These are phyloP conservation scores for Tanytarsus gracilentus DNA, from an alignment of 2,888 invertebrate genomes.

Conservation along the genomic window DNA sequence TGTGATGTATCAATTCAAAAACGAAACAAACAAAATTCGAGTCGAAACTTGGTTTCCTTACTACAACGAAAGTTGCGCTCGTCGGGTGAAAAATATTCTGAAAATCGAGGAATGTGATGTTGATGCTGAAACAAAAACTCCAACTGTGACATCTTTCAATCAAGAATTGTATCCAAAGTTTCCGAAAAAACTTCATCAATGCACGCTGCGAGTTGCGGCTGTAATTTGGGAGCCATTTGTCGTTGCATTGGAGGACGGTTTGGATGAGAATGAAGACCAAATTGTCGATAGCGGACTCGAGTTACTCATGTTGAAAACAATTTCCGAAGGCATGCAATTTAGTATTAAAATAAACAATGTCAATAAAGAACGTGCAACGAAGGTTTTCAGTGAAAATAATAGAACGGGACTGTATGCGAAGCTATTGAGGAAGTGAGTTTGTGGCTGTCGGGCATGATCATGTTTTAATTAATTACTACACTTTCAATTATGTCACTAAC, in stretches of 20 bases:
- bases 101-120: constrained; percentile 37
- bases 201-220: constrained; percentile 37
- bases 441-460: neutral
- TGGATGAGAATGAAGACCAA: neutral
- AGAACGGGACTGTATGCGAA: constrained; percentile 10
- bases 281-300: constrained; percentile 36
- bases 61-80: constrained; percentile 39
- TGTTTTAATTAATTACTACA: neutral
- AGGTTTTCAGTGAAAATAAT: neutral
- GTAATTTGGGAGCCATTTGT: constrained; percentile 41
- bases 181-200: constrained; percentile 38
- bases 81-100: constrained; percentile 31
- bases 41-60: constrained; percentile 39
- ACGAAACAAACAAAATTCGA: neutral
- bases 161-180: constrained; percentile 34
- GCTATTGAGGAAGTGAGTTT: neutral
- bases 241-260: constrained; percentile 31
- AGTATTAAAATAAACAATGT: constrained; percentile 33
- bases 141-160: neutral
- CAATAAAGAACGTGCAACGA: neutral
- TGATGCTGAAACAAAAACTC: neutral
- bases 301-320: constrained; percentile 37
- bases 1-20: constrained; percentile 37
- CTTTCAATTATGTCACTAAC: no score
- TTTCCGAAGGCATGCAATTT: constrained; percentile 37